Base-by-base conservation (phyloP, 2,888 invertebrate genomes). In the Drosophila colorata region DNA sequence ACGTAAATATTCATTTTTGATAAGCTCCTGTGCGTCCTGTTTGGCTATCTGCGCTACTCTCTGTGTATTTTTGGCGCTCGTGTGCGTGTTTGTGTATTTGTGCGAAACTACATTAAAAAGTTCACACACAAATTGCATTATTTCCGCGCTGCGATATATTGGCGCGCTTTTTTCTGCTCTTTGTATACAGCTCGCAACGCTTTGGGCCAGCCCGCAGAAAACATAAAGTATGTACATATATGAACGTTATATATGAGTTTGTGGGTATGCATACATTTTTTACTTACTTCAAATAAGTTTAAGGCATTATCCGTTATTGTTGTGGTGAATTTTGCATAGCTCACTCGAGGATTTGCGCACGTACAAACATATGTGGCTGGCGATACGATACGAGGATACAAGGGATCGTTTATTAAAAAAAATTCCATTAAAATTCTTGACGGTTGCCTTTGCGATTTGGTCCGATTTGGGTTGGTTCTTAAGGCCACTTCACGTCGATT, bases 91-190 rank as follows among this genome's bases (percentile, higher is more conserved):
- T 25, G 35, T 63, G 68, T 57, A 41, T 63, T 43, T 57, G 51
- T 41, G 59, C 51, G 58, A 57, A 80, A 78, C 74, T 84, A 76
- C 79, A 81, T 80, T 78, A 74, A 83, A 86, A 87, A 83, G 87
- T 87, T 80, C 79, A 80, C 77, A 83, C 81, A 86, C 87, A 83
- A 86, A 83, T 83, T 86, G 83, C 87, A 83, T 86, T 84, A 83
- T 80, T 63, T 86, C 60, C 76, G 71, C 49, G 55, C 59, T 65
- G 56, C 73, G 61, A 76, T 80, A 86, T 78, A 87, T 86, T 83
- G 78, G 78, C 82, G 81, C 77, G 80, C 51, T 69, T 78, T 82
- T 78, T 58, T 68, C 67, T 43, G 25, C 28, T 13, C 9, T 57
- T 56, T 41, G 18, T 18, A 16, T 4, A 11, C 53, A 44, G 52